These are phyloP conservation scores for Anableps anableps DNA, from an alignment of 2,797 vertebrate genomes.

Conservation along the genomic window DNA sequence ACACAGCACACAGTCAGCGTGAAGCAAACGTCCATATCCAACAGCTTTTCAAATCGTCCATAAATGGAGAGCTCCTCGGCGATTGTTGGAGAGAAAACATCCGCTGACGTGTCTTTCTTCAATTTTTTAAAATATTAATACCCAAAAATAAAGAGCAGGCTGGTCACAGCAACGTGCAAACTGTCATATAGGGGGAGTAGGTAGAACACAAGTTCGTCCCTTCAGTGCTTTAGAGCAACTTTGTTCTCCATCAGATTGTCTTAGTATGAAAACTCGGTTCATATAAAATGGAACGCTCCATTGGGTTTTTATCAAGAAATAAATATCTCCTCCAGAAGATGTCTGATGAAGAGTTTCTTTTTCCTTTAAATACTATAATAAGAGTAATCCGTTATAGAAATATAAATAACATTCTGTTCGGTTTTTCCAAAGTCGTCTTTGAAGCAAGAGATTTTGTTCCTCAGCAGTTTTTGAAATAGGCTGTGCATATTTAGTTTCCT, in stretches of 20 bases:
- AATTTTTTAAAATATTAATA: constrained; percentile 40
- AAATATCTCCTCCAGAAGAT: constrained; percentile 78
- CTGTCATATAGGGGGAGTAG: constrained; percentile 73
- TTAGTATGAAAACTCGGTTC: constrained; percentile 72
- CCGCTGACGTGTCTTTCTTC: constrained; percentile 36
- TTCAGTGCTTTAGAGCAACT: constrained; percentile 62
- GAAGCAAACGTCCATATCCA: constrained; percentile 59
- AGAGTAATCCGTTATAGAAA: constrained; percentile 79
- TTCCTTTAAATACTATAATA: constrained; percentile 59
- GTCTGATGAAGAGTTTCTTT: constrained; percentile 71
- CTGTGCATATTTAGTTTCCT: constrained; percentile 84
- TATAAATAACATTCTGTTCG: constrained; percentile 78
- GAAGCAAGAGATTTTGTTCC: constrained; percentile 63
- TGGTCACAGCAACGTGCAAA: constrained; percentile 76
- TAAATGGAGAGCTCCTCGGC: constrained; percentile 81
- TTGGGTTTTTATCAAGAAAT: constrained; percentile 78
- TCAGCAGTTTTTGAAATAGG: constrained; percentile 74
- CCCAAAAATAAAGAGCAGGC: constrained; percentile 44
- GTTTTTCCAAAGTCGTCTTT: constrained; percentile 67
- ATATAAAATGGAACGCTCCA: constrained; percentile 75
- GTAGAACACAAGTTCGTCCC: constrained; percentile 73
- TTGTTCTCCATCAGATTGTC: constrained; percentile 76
- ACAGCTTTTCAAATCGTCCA: constrained; percentile 65
- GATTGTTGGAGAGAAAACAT: constrained; percentile 59
- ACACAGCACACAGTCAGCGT: constrained; percentile 48